These are phyloP conservation scores for Hyppa rectilinea DNA, from an alignment of 2,888 invertebrate genomes.

Conservation along the genomic window DNA sequence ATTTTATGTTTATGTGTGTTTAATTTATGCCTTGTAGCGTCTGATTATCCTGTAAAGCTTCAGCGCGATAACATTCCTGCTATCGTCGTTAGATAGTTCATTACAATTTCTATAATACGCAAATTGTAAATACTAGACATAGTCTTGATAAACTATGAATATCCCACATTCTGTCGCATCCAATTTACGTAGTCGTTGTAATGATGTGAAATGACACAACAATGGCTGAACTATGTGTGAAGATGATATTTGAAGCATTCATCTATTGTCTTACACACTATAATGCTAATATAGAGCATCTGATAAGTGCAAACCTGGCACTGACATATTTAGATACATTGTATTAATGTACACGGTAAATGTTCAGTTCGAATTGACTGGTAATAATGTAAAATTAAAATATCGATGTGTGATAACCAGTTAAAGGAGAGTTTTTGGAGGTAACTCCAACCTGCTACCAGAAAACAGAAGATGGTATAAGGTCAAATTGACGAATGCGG, in stretches of 20 bases:
- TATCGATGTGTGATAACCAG: not conserved
- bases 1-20: constrained; percentile 45
- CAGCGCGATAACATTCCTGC: constrained; percentile 41
- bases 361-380: not conserved
- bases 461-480: not conserved
- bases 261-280: constrained; percentile 45
- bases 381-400: not conserved
- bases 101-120: constrained; percentile 33
- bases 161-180: constrained; percentile 13
- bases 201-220: constrained; percentile 43
- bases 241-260: constrained; percentile 36
- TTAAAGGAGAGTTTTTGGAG: not conserved
- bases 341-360: not conserved
- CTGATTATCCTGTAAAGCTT: constrained; percentile 56
- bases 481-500: constrained; percentile 18
- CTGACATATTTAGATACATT: constrained; percentile 64
- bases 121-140: constrained; percentile 28
- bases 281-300: constrained; percentile 50
- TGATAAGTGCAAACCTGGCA: constrained; percentile 69
- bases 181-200: constrained; percentile 17
- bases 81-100: constrained; percentile 21
- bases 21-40: constrained; percentile 41
- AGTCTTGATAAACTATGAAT: constrained; percentile 18
- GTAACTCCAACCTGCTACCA: not conserved
- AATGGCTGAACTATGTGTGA: constrained; percentile 35